These are phyloP conservation scores for Casuarius casuarius DNA, from an alignment of 2,113 vertebrate genomes.

Conservation along the genomic window DNA sequence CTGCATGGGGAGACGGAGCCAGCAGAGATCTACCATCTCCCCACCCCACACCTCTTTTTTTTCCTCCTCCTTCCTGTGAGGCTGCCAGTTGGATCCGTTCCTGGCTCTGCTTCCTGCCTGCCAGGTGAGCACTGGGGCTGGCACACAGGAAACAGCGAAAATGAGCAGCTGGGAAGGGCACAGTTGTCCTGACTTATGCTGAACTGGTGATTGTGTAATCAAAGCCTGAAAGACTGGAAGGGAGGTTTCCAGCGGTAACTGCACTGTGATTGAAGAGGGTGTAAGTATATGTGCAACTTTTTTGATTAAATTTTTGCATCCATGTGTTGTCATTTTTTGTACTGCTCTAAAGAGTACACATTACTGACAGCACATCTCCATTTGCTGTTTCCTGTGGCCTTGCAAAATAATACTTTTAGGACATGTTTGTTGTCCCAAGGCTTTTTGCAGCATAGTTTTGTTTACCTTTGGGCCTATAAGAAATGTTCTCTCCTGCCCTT, in stretches of 20 bases:
- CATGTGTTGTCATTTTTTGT: neutral
- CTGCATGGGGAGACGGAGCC: neutral
- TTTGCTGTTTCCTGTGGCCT: neutral
- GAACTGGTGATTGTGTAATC: neutral
- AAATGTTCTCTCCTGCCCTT: neutral
- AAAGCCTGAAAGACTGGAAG: neutral
- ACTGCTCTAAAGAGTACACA: rapidly evolving
- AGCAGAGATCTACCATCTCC: neutral
- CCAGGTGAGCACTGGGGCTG: neutral
- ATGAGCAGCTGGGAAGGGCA: neutral
- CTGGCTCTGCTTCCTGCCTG: neutral
- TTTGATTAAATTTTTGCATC: neutral
- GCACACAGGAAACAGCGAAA: neutral
- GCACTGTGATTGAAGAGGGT: neutral
- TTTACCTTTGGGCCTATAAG: slow-evolving; percentile 4
- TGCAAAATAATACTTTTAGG: neutral
- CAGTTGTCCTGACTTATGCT: neutral
- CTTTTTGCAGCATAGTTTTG: neutral
- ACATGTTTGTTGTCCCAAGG: neutral
- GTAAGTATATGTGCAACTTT: neutral
- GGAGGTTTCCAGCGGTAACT: neutral
- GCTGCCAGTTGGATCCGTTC: slow-evolving; percentile 1
- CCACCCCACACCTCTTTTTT: neutral
- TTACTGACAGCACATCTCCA: neutral
- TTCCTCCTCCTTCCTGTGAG: rapidly evolving